phyloP scores from a whole-genome alignment of 2,888 invertebrate species.

The Gnatocerus cornutus region DNA sequence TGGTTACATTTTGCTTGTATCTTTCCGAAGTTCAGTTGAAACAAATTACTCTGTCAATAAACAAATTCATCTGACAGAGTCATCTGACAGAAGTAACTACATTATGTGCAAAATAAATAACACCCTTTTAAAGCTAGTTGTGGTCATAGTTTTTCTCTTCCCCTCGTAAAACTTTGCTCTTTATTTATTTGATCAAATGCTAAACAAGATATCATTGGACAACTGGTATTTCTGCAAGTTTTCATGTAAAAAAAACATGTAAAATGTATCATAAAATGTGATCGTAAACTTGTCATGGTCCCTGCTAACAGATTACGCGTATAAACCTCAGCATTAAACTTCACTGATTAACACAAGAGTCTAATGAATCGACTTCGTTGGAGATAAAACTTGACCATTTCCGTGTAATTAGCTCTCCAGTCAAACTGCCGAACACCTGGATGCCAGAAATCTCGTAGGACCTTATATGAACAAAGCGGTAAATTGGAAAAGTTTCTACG shows the following conservation, averaged over 20 bases:
- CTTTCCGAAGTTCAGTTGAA: too few species aligned
- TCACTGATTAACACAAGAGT: slow-evolving; percentile 3
- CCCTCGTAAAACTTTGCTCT: too few species aligned
- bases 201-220: neutral
- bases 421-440: slow-evolving; percentile 11
- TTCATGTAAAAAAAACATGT: slow-evolving; percentile 1
- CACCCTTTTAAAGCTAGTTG: too few species aligned
- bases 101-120: too few species aligned
- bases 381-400: slow-evolving; percentile 24
- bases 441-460: slow-evolving; percentile 13
- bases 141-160: too few species aligned
- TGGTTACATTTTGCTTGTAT: too few species aligned
- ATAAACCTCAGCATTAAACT: slow-evolving; percentile 1
- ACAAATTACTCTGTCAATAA: too few species aligned
- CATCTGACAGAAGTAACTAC: too few species aligned
- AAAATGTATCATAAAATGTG: slow-evolving; percentile 14
- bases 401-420: slow-evolving; percentile 14
- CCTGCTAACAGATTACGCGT: neutral
- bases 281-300: slow-evolving; percentile 8
- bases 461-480: slow-evolving; percentile 23
- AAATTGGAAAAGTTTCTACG: slow-evolving; percentile 22
- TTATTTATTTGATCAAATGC: neutral
- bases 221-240: neutral
- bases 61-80: too few species aligned
- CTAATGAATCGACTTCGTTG: slow-evolving; percentile 16